A percentile compares a stretch with the other conserved stretches of the same genome.
Conservation (phyloP, 2,888 invertebrate genomes). For the Hymenopus coronatus region DNA sequence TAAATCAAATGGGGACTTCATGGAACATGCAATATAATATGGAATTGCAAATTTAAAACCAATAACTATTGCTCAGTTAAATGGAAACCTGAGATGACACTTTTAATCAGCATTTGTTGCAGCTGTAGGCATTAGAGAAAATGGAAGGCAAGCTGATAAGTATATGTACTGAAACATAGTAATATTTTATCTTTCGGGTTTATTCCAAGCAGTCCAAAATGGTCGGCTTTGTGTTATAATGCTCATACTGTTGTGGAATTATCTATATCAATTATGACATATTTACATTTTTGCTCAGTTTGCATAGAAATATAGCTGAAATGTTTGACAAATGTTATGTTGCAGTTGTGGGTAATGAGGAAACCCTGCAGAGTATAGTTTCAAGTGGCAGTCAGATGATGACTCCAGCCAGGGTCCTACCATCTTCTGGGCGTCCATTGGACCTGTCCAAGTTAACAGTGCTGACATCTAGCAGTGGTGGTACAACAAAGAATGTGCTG, state of each 20-base stretch:
- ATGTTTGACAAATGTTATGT: neutral
- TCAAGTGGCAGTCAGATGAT: neutral
- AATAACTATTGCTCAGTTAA: no score
- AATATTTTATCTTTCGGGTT: neutral
- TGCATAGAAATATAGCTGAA: neutral
- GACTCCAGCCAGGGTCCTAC: conserved; percentile 19
- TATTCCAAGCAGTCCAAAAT: neutral
- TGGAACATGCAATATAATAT: no score
- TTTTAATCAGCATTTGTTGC: no score
- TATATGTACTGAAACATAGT: neutral
- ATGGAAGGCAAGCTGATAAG: neutral
- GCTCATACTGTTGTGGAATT: neutral
- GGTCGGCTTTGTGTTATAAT: neutral
- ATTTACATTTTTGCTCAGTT: neutral
- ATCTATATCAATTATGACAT: neutral
- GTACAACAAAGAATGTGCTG: conserved; percentile 37
- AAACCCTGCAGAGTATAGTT: neutral
- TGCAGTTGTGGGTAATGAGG: conserved; percentile 24
- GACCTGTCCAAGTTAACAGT: conserved; percentile 39
- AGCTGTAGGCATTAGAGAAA: no score
- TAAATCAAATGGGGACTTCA: no score
- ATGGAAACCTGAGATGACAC: no score
- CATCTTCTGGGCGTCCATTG: conserved; percentile 37
- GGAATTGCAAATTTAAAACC: no score
- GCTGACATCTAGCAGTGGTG: conserved; percentile 26